Evolutionary conservation across 2,797 vertebrate species (phyloP).

Genomic region (Cuculus canorus): DNA sequence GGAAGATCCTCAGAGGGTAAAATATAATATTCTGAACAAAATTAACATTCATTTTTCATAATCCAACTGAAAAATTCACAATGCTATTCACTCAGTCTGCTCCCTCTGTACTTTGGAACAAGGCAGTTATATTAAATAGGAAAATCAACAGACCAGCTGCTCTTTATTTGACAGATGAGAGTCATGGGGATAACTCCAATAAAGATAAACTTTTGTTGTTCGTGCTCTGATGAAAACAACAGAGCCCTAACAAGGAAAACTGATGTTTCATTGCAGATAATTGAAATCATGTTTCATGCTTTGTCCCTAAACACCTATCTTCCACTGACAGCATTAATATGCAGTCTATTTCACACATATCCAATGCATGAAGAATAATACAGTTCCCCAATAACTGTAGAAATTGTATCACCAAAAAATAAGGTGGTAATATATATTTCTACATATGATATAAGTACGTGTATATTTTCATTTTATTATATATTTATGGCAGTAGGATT

Average conservation of each 20-base stretch:
- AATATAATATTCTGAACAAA: constrained; percentile 55
- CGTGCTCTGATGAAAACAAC: constrained; percentile 71
- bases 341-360: neutral
- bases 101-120: constrained; percentile 39
- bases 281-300: constrained; percentile 53
- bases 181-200: constrained; percentile 59
- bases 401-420: neutral
- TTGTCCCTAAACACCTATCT: constrained; percentile 47
- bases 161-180: constrained; percentile 66
- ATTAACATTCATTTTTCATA: constrained; percentile 60
- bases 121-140: constrained; percentile 44
- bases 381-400: neutral
- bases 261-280: constrained; percentile 57
- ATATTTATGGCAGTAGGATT: neutral
- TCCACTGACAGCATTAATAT: constrained; percentile 15
- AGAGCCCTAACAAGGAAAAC: constrained; percentile 44
- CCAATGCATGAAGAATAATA: neutral
- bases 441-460: neutral
- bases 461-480: neutral
- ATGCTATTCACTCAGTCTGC: constrained; percentile 33
- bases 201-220: constrained; percentile 72
- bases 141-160: constrained; percentile 55
- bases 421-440: neutral
- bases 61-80: constrained; percentile 66
- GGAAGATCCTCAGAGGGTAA: neutral